Evolutionary conservation across 2,113 vertebrate species (phyloP).

Genomic region (Phaetusa simplex): DNA sequence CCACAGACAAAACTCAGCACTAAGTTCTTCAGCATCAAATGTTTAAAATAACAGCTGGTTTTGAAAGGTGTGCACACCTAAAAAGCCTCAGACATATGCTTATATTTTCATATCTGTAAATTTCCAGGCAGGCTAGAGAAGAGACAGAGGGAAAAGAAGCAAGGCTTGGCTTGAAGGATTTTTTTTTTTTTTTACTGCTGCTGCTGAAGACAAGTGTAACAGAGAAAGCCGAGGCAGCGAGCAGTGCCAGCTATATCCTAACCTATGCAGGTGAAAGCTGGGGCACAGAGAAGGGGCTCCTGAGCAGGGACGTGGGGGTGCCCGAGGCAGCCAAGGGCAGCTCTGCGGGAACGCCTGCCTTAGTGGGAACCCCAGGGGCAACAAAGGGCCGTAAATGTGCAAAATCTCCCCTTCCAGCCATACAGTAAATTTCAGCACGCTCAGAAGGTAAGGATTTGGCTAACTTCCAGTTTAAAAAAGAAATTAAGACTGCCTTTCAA

Average conservation of each 20-base stretch:
- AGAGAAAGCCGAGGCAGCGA: neutral
- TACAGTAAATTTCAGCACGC: neutral
- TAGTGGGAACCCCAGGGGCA: neutral
- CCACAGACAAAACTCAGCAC: neutral
- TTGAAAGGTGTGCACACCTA: neutral
- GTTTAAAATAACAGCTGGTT: neutral
- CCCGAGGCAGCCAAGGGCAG: neutral
- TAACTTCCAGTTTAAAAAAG: neutral
- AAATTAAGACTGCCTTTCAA: neutral
- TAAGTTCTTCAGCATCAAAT: neutral
- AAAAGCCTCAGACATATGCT: neutral
- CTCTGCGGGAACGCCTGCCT: neutral
- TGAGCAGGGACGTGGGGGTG: neutral
- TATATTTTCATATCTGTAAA: neutral
- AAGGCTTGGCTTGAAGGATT: neutral
- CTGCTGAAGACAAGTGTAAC: neutral
- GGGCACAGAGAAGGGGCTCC: neutral
- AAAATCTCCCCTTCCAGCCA: neutral
- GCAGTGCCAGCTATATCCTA: neutral
- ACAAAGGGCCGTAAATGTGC: neutral
- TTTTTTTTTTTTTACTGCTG: neutral
- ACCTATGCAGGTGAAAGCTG: neutral
- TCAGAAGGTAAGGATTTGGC: neutral
- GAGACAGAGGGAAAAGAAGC: neutral
- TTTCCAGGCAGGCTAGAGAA: neutral